Conservation (phyloP, 2,888 invertebrate genomes). For the Augochlorella aurata region DNA sequence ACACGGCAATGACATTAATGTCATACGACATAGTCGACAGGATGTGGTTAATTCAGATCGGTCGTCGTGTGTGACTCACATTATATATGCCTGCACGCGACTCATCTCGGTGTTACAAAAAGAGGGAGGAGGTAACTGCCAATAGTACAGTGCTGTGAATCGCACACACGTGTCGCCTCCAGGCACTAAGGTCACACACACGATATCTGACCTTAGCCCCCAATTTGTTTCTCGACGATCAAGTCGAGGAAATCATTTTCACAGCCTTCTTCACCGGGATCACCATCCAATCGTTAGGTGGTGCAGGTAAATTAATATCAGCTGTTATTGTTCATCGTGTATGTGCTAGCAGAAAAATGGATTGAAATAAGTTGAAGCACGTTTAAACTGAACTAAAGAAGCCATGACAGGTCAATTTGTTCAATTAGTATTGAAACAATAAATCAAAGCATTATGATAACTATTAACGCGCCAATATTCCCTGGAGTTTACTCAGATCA, state of each 20-base stretch:
- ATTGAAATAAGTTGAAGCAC: neutral
- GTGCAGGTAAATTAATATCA: constrained; percentile 24
- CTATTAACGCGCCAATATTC: too few relatives aligned
- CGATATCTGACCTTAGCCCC: constrained; percentile 75
- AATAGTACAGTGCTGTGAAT: constrained; percentile 69
- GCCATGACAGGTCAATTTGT: too few relatives aligned
- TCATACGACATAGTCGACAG: constrained; percentile 77
- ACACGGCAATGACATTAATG: constrained; percentile 77
- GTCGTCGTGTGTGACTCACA: constrained; percentile 75
- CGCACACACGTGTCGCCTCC: constrained; percentile 64
- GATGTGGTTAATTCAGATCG: constrained; percentile 80
- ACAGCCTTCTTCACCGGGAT: constrained; percentile 55
- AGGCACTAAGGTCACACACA: constrained; percentile 66
- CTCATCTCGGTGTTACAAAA: constrained; percentile 53
- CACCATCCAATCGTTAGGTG: constrained; percentile 27
- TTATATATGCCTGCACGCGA: constrained; percentile 59
- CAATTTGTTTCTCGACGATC: constrained; percentile 67
- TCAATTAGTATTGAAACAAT: too few relatives aligned
- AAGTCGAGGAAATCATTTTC: constrained; percentile 67
- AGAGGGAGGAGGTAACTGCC: constrained; percentile 65
- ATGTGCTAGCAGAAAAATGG: neutral
- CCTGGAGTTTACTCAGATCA: too few relatives aligned
- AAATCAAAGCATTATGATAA: too few relatives aligned
- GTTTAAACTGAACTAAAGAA: too few relatives aligned
- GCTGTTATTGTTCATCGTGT: neutral